These are phyloP conservation scores for Benthosema pterotum DNA, from an alignment of 2,797 vertebrate genomes.

Conservation along the genomic window DNA sequence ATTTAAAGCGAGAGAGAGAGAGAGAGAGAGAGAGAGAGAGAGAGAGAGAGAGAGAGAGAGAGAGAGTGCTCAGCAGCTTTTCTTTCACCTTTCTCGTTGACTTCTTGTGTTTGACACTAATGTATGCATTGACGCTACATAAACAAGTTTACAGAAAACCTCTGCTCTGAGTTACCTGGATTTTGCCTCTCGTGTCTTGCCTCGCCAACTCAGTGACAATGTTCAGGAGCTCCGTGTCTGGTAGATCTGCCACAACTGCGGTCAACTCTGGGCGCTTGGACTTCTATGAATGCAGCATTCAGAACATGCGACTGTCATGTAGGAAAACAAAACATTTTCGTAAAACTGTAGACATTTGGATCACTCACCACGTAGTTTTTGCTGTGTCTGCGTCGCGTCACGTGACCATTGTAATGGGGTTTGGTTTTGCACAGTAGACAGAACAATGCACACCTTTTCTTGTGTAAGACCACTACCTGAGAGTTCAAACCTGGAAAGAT, in stretches of 20 bases:
- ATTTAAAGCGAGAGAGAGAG: too few relatives aligned
- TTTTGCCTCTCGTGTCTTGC: neutral
- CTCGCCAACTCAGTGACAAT: slow-evolving; percentile 18
- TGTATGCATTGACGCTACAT: too few relatives aligned
- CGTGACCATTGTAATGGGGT: slow-evolving; percentile 32
- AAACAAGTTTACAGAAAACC: too few relatives aligned
- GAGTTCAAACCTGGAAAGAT: slow-evolving; percentile 42
- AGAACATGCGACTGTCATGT: neutral
- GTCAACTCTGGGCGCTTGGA: slow-evolving; percentile 34
- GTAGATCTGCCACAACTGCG: neutral
- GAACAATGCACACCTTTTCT: slow-evolving; percentile 46
- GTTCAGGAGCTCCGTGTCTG: slow-evolving; percentile 3
- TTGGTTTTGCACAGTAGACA: slow-evolving; percentile 60
- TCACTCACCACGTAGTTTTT: slow-evolving; percentile 59
- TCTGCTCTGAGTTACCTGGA: slow-evolving; percentile 36
- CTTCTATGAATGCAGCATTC: slow-evolving; percentile 40
- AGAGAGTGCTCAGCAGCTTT: too few relatives aligned
- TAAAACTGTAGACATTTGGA: neutral
- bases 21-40: too few relatives aligned
- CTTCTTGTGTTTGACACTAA: too few relatives aligned
- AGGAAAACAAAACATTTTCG: too few relatives aligned
- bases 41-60: too few relatives aligned
- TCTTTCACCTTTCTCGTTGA: too few relatives aligned
- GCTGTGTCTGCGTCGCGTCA: slow-evolving; percentile 6
- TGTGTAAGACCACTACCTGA: slow-evolving; percentile 37